These are phyloP conservation scores for Ectemnius lituratus DNA, from an alignment of 2,888 invertebrate genomes.

Conservation along the genomic window DNA sequence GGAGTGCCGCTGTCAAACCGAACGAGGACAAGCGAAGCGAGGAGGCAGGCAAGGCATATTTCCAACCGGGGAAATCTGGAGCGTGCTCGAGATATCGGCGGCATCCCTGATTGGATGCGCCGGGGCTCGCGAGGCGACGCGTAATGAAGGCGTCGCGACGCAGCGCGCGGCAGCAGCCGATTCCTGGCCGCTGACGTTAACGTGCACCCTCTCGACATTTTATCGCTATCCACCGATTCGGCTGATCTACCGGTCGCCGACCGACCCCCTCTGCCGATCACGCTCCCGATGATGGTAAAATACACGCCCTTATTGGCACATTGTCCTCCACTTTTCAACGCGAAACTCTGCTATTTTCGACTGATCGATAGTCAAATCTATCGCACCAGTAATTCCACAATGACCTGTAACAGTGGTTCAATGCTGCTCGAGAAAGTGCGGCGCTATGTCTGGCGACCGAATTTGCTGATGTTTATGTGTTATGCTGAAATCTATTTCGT, in stretches of 20 bases:
- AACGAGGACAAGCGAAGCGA: constrained; percentile 10
- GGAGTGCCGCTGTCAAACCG: constrained; percentile 38
- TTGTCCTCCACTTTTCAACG: not conserved
- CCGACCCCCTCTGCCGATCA: not conserved
- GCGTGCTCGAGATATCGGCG: too few relatives aligned
- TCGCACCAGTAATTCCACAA: constrained; percentile 1
- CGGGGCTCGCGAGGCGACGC: not conserved
- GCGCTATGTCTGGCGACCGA: too few relatives aligned
- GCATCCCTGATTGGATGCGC: constrained; percentile 1
- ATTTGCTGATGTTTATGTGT: too few relatives aligned
- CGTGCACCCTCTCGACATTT: not conserved
- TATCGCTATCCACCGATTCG: constrained; percentile 1
- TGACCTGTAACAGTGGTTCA: too few relatives aligned
- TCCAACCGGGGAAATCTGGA: too few relatives aligned
- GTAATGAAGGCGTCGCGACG: constrained; percentile 3
- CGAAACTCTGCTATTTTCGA: not conserved
- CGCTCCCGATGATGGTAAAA: not conserved
- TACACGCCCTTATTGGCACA: constrained; percentile 7
- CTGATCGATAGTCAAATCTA: not conserved
- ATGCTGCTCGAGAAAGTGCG: too few relatives aligned
- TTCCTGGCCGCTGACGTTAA: not conserved
- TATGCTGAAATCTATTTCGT: too few relatives aligned
- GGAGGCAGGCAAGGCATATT: constrained; percentile 10
- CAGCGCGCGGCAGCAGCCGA: not conserved
- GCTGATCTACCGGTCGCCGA: too few relatives aligned